Evolutionary conservation across 1,140 invertebrate genomes (phyloP).

Genomic region (Aleiodes sp.): DNA sequence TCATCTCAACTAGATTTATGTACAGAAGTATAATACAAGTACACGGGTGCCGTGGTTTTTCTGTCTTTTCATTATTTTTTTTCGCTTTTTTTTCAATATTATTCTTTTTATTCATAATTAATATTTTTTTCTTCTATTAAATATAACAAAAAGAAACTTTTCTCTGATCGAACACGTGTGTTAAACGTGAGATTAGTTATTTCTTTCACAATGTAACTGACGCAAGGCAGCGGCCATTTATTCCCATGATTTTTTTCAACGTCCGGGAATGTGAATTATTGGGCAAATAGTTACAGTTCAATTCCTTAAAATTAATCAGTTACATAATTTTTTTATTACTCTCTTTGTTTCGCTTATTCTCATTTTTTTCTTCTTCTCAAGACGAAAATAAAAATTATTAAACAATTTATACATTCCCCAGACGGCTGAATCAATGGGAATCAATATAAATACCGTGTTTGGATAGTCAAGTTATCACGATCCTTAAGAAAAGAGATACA

Average conservation of each 20-base stretch:
- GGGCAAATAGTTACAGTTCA: neutral
- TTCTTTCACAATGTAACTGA: neutral
- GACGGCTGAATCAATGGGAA: neutral
- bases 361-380: too few species aligned
- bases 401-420: neutral
- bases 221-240: constrained; percentile 19
- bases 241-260: neutral
- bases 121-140: neutral
- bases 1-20: constrained; percentile 57
- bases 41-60: constrained; percentile 4
- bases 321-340: too few species aligned
- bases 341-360: too few species aligned
- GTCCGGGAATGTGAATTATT: neutral
- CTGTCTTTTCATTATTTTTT: neutral
- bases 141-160: neutral
- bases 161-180: neutral
- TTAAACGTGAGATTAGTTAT: neutral
- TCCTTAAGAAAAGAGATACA: neutral
- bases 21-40: constrained; percentile 60
- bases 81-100: constrained; percentile 8
- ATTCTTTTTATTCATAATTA: constrained; percentile 32
- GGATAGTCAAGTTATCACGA: neutral
- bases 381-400: too few species aligned
- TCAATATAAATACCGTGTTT: neutral
- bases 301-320: too few species aligned